Evolutionary conservation across 2,113 vertebrate species (phyloP).

Genomic region (Argyrosomus japonicus): DNA sequence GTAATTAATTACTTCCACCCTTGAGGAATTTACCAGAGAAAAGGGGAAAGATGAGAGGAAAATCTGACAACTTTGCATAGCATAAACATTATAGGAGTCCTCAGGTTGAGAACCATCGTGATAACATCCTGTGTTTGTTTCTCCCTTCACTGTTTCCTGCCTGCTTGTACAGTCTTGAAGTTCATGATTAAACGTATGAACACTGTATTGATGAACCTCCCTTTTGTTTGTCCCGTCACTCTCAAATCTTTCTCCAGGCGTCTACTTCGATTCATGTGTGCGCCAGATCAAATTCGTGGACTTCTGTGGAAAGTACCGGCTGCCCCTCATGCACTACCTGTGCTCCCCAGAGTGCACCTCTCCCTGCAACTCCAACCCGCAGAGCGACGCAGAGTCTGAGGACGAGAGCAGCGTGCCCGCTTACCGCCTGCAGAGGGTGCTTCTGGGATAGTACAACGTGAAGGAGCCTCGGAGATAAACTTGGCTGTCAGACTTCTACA

Average conservation of each 20-base stretch:
- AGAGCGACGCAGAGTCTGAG: conserved; percentile 96
- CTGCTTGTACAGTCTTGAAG: not conserved
- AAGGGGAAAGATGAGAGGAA: not conserved
- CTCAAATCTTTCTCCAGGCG: conserved; percentile 82
- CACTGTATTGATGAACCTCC: not conserved
- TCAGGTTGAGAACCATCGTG: not conserved
- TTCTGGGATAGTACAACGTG: conserved; percentile 87
- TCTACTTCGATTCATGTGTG: conserved; percentile 98
- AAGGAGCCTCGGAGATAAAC: not conserved
- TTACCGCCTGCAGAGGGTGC: conserved; percentile 95
- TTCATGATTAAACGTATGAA: not conserved
- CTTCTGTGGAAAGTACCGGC: conserved; percentile 98
- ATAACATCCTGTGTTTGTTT: not conserved
- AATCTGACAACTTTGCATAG: not conserved
- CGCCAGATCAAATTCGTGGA: conserved; percentile 99
- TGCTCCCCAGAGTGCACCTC: conserved; percentile 97
- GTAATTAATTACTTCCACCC: too few relatives aligned
- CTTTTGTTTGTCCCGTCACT: not conserved
- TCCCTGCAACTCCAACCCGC: conserved; percentile 95
- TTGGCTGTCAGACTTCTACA: conserved; percentile 5
- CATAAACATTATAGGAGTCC: too few relatives aligned
- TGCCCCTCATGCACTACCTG: conserved; percentile 99
- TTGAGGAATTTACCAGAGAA: not conserved
- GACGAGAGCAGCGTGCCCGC: conserved; percentile 92
- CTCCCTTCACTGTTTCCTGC: not conserved